Evolutionary conservation across 2,888 invertebrate species (phyloP).

Genomic region (Drosophila melanosoma): DNA sequence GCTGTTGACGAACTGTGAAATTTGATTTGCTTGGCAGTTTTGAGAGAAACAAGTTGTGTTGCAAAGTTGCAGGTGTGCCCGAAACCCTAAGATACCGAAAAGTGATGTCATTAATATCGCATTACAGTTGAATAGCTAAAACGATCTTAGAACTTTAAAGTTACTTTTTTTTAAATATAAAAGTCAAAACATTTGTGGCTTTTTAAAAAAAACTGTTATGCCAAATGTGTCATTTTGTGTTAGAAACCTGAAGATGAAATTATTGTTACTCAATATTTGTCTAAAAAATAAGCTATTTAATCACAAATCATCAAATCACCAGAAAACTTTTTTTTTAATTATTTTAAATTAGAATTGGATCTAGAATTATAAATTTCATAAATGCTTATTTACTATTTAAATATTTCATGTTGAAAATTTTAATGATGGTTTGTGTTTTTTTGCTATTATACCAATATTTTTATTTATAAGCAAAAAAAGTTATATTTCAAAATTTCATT

Average conservation of each 20-base stretch:
- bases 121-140: not conserved
- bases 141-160: not conserved
- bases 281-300: not conserved
- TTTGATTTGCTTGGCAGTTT: conserved; percentile 49
- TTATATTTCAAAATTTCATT: no score
- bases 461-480: no score
- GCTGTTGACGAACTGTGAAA: conserved; percentile 20
- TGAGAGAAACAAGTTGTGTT: conserved; percentile 2
- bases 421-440: not conserved
- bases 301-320: no score
- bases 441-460: not conserved
- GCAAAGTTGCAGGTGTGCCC: conserved; percentile 21
- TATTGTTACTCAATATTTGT: not conserved
- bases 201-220: not conserved
- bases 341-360: no score
- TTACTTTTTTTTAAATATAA: not conserved
- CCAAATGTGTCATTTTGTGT: not conserved
- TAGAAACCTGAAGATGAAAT: not conserved
- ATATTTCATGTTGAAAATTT: not conserved
- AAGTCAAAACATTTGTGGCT: not conserved
- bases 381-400: no score
- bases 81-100: not conserved
- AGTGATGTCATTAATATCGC: not conserved
- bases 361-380: no score
- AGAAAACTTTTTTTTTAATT: no score